These are phyloP conservation scores for Panulirus ornatus DNA, from an alignment of 1,140 invertebrate genomes.

Conservation along the genomic window DNA sequence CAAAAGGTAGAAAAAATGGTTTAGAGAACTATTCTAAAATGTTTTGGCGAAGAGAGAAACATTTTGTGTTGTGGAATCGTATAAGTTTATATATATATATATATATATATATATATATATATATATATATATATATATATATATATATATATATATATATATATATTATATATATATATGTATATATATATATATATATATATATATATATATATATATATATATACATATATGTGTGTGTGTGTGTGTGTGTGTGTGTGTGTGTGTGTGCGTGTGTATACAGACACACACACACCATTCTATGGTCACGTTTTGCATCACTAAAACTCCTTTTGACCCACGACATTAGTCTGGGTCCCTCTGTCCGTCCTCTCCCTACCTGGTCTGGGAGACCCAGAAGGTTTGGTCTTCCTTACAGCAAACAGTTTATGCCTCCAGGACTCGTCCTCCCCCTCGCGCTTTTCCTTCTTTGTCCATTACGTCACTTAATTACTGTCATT, in stretches of 20 bases:
- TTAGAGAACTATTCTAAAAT: no score
- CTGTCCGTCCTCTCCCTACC: background rate
- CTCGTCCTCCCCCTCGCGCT: background rate
- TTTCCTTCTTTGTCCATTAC: background rate
- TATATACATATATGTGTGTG: conserved; percentile 28
- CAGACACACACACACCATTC: no score
- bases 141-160: conserved; percentile 28
- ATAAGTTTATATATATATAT: conserved; percentile 32
- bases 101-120: conserved; percentile 41
- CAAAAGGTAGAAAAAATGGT: no score
- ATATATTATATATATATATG: conserved; percentile 11
- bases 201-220: conserved; percentile 41
- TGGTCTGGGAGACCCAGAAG: no score
- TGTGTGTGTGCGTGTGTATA: background rate
- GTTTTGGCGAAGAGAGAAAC: no score
- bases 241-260: background rate
- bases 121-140: conserved; percentile 32
- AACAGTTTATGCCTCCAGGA: no score
- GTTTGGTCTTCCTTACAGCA: no score
- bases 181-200: conserved; percentile 34
- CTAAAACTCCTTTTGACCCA: background rate
- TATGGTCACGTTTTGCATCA: background rate
- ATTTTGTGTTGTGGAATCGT: no score
- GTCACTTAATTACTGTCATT: no score
- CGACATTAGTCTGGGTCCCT: background rate